These are phyloP conservation scores for Tiliacea aurago DNA, from an alignment of 2,888 invertebrate species.

Conservation along the genomic window DNA sequence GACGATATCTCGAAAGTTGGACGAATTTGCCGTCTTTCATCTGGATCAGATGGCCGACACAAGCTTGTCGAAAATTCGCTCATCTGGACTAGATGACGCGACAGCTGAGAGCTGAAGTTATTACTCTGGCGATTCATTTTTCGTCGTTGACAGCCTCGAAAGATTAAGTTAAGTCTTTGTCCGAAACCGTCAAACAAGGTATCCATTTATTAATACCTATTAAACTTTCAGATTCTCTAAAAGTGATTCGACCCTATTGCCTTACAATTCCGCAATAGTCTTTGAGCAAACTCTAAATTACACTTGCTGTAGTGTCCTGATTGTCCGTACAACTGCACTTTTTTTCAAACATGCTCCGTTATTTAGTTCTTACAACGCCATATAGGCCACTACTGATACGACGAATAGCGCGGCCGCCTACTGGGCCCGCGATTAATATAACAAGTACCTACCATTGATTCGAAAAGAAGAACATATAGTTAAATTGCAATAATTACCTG, in stretches of 20 bases:
- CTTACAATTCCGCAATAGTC: neutral
- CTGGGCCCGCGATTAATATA: too few species aligned
- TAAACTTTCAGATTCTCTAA: neutral
- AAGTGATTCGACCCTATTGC: neutral
- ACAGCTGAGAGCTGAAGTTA: neutral
- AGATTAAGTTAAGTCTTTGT: neutral
- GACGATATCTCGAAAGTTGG: too few species aligned
- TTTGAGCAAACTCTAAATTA: neutral
- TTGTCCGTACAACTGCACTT: neutral
- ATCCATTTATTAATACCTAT: neutral
- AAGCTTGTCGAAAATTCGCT: too few species aligned
- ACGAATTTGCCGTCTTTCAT: too few species aligned
- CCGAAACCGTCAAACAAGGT: neutral
- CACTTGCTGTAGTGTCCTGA: neutral
- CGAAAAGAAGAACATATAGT: neutral
- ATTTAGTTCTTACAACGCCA: too few species aligned
- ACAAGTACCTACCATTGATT: neutral
- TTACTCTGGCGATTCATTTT: neutral
- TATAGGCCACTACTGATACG: neutral
- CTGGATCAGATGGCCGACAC: too few species aligned
- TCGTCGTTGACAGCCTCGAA: too few species aligned
- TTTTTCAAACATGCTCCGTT: too few species aligned
- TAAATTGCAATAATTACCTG: conserved; percentile 73
- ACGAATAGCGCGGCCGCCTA: too few species aligned
- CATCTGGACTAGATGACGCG: too few species aligned